phyloP scores from a whole-genome alignment of 2,113 vertebrate species.

The Conger conger region DNA sequence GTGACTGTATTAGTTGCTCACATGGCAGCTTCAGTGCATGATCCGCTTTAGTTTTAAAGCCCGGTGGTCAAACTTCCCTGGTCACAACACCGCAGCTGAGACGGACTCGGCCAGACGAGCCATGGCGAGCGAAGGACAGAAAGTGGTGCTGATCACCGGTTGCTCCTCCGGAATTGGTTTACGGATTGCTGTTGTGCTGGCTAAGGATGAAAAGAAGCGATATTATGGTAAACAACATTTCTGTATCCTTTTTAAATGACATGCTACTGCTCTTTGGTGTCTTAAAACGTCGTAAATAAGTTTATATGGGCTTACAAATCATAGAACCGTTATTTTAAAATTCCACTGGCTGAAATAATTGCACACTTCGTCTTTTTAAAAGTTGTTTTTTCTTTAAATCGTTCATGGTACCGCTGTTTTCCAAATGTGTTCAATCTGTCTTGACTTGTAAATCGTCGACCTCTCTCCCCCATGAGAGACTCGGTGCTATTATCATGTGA shows the following conservation, averaged over 20 bases:
- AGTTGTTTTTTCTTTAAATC: not conserved
- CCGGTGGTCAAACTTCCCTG: constrained; percentile 57
- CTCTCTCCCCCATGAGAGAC: constrained; percentile 36
- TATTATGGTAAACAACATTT: constrained; percentile 74
- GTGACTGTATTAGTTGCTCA: constrained; percentile 71
- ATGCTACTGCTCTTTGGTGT: not conserved
- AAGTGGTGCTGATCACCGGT: constrained; percentile 79
- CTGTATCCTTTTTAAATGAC: constrained; percentile 5
- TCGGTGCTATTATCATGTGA: constrained; percentile 64
- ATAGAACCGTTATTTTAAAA: not conserved
- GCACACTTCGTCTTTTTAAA: not conserved
- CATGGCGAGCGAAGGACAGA: constrained; percentile 76
- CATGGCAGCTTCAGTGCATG: constrained; percentile 63
- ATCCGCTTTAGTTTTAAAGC: constrained; percentile 69
- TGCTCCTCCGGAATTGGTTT: constrained; percentile 81
- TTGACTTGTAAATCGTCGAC: constrained; percentile 41
- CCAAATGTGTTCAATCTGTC: constrained; percentile 35
- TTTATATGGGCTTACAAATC: not conserved
- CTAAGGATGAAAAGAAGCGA: constrained; percentile 74
- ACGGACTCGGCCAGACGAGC: constrained; percentile 54
- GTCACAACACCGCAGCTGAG: constrained; percentile 58
- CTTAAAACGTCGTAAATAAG: not conserved
- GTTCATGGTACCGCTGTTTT: constrained; percentile 17
- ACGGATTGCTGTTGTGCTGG: constrained; percentile 74
- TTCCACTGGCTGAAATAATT: not conserved